Base-by-base conservation (phyloP, 2,113 vertebrate species). In the Oncorhynchus masou region DNA sequence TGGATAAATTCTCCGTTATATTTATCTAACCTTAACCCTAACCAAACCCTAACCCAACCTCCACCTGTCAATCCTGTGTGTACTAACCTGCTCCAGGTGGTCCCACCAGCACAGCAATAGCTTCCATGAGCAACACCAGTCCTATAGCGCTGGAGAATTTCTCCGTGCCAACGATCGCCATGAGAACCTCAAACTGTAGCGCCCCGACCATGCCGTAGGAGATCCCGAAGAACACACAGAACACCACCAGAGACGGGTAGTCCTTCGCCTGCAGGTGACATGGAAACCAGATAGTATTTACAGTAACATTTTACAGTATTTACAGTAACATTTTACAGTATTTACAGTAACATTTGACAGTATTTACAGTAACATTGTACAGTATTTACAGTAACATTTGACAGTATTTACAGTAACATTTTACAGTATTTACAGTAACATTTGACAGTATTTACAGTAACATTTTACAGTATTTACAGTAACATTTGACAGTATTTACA, bases 151-250 rank as follows among this genome's bases (percentile, higher is more conserved):
- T 98, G 90, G 97, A 93, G 87, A 99, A 99, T 85, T 93, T 96
- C 69, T 96, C 91, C 0, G 96, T 97, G 9, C 97, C 97, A 71
- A 99, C 96, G 0, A 99, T 95, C 20, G 95, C 84, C 97, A 99
- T 99, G 74, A 99, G 94, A 78, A 99, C 97, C 90, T 99, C 97
- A 73, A 99, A 99, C 90, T 99, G 97, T 78, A 99, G 93, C 1
- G 97, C 97, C 0, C 97, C 97, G 86, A 99, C 97, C 97, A 99
- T 99, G 74, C 97, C 97, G 0, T 99, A 99, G 71, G 97, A 99
- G 87, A 99, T 87, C 79, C 97, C 97, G n/a, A 99, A 99, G 91
- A 99, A 99, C 91, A 98, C 90, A 78, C 96, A 98, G 83, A 96
- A 99, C 60, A 95, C 90, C 27, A 95, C 96, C 76, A 99, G 90